Evolutionary conservation across 2,797 vertebrate species (phyloP), one percentile per base, ranked within the genome.

Genomic region (Rousettus madagascariensis): DNA sequence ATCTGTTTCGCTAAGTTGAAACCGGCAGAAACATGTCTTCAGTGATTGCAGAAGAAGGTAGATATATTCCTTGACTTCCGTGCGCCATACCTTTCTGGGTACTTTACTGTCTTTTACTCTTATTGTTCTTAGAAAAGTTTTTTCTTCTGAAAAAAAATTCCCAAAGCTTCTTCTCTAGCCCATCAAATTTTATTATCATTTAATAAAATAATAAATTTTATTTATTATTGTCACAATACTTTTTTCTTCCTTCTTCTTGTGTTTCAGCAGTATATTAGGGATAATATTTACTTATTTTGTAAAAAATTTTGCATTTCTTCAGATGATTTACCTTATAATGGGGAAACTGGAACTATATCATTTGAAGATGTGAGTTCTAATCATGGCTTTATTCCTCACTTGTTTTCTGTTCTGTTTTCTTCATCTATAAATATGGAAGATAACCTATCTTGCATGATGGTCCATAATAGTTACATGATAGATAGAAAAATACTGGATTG

Each of bases 101-200:
- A 59, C 59, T 78, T 87, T 1, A 20, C 55, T 20, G 63, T 57
- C 28, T 19, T 96, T 82, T 87, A 65, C 75, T 75, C 63, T 91
- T 59, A 59, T 8, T 82, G 33, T 59, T 94, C 72, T 84, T 94
- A 36, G 55, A 69, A 82, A 72, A 5, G 8, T 41, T 93, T 49
- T 96, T 78, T 66, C 43, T 90, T 88, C 87, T 93, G 51, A 90
- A 95, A 57, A 85, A 95, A 87, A 91, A 55, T 2, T 74, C 20
- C 84, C 66, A 74, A 36, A 79, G 41, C 53, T 46, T 26, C 8
- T 74, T 0, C 33, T 59, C 41, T 78, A 10, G 16, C 49, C 30
- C 53, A 68, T 94, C 38, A 46, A 38, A 69, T 63, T 91, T 94
- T 82, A 8, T 49, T 49, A 16, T 49, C 49, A 5, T 49, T 49